Evolutionary conservation across 2,797 vertebrate species (phyloP), one percentile per base, ranked within the genome.

Genomic region (Urosaurus nigricauda): DNA sequence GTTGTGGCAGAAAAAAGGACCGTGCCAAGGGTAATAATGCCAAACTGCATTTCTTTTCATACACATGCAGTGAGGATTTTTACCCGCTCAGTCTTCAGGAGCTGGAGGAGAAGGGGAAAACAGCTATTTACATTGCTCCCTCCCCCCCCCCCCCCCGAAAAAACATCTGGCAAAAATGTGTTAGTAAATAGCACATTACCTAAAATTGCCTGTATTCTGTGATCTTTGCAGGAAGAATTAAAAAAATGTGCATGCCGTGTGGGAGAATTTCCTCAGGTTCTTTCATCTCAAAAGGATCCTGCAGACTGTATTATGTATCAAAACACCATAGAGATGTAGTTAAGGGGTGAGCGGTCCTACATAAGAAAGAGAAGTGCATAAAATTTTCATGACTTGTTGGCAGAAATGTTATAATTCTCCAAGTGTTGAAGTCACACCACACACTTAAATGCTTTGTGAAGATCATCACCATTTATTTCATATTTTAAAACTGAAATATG

Each of bases 401-500:
- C 85, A 89, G 43, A 65, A 51, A 89, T 88, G 58, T 91, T 47
- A 51, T 83, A 91, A 87, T 71, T 92, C 95, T 83, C 74, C 75
- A 83, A 86, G 93, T 87, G 90, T 21, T 85, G 13, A 63, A 88
- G 84, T 43, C 94, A 94, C 29, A 94, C 86, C 94, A 94, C 29
- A 94, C 86, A 90, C 73, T 83, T 87, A 93, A 95, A 89, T 87
- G 73, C 70, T 92, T 91, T 84, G 90, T 92, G 94, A 95, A 94
- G 94, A n/a, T 95, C 93, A 90, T 94, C 92, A 94, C 77, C 89
- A 93, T 92, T 95, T 94, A 89, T 91, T 68, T 79, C 29, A 70
- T 79, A 60, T 85, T 73, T 51, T 71, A 53, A 73, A 91, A 94
- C 94, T 93, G 53, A 90, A 93, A 95, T 95, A 91, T 94, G 83